These are phyloP conservation scores for Lottia gigantea DNA, from an alignment of 2,888 invertebrate species.

Conservation along the genomic window DNA sequence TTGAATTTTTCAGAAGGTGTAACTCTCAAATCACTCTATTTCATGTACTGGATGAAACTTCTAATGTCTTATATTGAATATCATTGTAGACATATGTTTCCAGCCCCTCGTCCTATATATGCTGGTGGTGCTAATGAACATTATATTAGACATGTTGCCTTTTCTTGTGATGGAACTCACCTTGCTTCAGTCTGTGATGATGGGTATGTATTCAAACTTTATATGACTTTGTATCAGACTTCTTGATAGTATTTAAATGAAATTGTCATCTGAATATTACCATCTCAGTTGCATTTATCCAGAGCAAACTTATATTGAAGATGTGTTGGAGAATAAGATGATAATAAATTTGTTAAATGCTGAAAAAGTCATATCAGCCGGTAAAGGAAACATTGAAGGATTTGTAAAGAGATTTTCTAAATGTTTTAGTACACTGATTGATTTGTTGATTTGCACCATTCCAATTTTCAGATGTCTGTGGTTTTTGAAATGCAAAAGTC, in stretches of 20 bases:
- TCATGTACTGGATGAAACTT: neutral
- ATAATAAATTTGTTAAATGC: no score
- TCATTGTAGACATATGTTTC: slow-evolving; percentile 69
- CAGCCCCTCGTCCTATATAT: slow-evolving; percentile 70
- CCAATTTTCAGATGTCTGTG: no score
- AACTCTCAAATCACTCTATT: no score
- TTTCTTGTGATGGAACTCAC: slow-evolving; percentile 68
- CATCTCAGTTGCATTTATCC: neutral
- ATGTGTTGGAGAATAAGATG: no score
- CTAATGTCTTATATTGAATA: neutral
- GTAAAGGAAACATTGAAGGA: no score
- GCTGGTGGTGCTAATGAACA: slow-evolving; percentile 71
- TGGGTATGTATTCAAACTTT: slow-evolving; percentile 62
- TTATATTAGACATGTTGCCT: slow-evolving; percentile 69
- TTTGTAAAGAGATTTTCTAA: no score
- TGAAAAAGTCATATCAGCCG: no score
- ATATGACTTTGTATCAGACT: neutral
- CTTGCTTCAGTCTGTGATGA: slow-evolving; percentile 71
- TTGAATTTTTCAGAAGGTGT: no score
- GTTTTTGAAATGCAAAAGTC: no score
- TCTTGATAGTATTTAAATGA: neutral
- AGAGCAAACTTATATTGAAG: slow-evolving; percentile 18
- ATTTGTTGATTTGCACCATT: no score
- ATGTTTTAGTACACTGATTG: no score
- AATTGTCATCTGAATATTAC: neutral